Base-by-base conservation (phyloP, 2,113 vertebrate species). In the Entelurus aequoreus region DNA sequence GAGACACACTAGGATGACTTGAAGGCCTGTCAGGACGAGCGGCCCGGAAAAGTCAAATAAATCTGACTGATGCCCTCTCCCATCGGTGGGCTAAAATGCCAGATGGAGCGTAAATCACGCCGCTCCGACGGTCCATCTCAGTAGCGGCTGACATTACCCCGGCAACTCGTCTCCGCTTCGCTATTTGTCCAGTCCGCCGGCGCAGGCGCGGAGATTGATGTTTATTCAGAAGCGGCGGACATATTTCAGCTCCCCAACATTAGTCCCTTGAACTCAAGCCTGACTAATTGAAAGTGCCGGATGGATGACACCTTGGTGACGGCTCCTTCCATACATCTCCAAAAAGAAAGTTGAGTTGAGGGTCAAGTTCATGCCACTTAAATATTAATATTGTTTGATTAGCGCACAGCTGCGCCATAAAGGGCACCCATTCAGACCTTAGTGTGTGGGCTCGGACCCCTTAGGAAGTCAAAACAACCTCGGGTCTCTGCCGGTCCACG, bases 61-160 rank as follows among this genome's bases (percentile, higher is more conserved):
- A 90, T 85, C 85, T 90, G 90, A 92, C 76, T 89, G 90, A 90
- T 89, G 78, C 83, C 83, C 81, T 79, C 70, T 76, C 81, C 77
- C 69, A 64, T 66, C 69, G 79, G 79, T 72, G 54, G 80, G 86
- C 77, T 81, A 74, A 88, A 91, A 91, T 89, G 86, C 86, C 88
- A 91, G 85, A 88, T 48, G 77, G 74, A 64, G 77, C 81, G 89
- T 90, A 91, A 91, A 90, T 90, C 88, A 89, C 44, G 77, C 73
- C 72, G 78, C 69, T 66, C 72, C 65, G 88, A 81, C 87, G 81
- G 83, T 87, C 83, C 80, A 62, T 86, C 76, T 74, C 65, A 60
- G 74, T 65, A 46, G 72, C 48, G 69, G 75, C 81, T 85, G 89
- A 89, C 86, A 88, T 84, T 82, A 82, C 83, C 82, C 82, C 79